These are phyloP conservation scores for Opisthograptis luteolata DNA, from an alignment of 2,888 invertebrate genomes.

Conservation along the genomic window DNA sequence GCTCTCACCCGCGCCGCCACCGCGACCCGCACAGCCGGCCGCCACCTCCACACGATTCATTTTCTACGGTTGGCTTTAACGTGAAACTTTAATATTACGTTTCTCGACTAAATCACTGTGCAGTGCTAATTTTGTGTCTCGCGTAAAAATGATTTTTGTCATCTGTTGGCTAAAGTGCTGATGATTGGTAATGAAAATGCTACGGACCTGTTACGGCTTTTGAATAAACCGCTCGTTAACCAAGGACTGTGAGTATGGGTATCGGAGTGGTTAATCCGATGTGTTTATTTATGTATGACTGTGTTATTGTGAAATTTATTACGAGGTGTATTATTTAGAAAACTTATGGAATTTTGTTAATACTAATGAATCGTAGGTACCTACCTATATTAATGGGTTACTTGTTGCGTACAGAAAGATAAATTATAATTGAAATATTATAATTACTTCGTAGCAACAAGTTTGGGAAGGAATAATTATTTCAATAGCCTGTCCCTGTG, in stretches of 20 bases:
- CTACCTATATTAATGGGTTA: neutral
- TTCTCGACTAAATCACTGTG: constrained; percentile 59
- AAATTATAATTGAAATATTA: constrained; percentile 2
- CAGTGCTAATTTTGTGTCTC: constrained; percentile 56
- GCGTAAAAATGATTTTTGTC: constrained; percentile 48
- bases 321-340: neutral
- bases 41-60: constrained; percentile 40
- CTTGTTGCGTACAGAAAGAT: constrained; percentile 14
- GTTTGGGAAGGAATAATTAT: constrained; percentile 3
- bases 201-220: constrained; percentile 40
- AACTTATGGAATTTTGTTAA: neutral
- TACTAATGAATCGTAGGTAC: too few species aligned
- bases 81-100: constrained; percentile 66
- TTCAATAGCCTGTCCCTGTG: neutral
- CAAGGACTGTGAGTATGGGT: constrained; percentile 50
- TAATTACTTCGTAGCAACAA: constrained; percentile 13
- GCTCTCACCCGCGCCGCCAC: constrained; percentile 49
- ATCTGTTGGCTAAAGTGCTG: constrained; percentile 49
- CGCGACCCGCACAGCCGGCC: constrained; percentile 28
- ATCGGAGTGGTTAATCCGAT: constrained; percentile 27
- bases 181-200: constrained; percentile 44
- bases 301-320: neutral
- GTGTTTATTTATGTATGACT: constrained; percentile 33
- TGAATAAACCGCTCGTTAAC: constrained; percentile 45
- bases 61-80: constrained; percentile 58